Evolutionary conservation across 2,113 vertebrate species (phyloP), one percentile per base, ranked within the genome.

Genomic region (Siniperca chuatsi): DNA sequence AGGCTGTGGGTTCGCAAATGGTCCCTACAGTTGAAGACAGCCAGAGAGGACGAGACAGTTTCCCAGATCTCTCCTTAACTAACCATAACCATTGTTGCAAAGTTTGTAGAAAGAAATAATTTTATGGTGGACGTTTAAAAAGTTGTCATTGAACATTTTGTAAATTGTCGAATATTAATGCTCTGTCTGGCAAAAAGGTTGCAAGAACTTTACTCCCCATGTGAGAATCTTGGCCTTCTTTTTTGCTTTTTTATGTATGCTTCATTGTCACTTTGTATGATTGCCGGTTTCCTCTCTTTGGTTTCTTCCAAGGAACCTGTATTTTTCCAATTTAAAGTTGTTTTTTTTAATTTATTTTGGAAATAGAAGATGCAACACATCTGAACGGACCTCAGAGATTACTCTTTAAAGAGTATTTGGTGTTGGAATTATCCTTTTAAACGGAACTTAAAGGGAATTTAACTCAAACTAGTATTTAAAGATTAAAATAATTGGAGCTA

Each of bases 401-500:
- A 9, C 20, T 25, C 29, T 66, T 65, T 46, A 71, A 70, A 71
- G 48, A 57, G 21, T n/a, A 35, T 23, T 58, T 60, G 33, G 16
- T 61, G 61, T 46, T 33, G 20, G 29, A 82, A 75, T 48, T 3
- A 33, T 68, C 29, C 9, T 46, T 37, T 33, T 33, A 40, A 81
- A 66, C 4, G 9, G 9, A 60, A 67, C 18, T 79, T 42, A 23
- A 25, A 21, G 16, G 5, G 18, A 50, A 79, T 75, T 50, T 20
- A 35, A 55, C 13, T 52, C n/a, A 75, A 79, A 57, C 69, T 71
- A 10, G 57, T 52, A 50, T 65, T 87, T 64, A 66, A 76, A 64
- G 8, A 61, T 72, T 72, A 60, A 35, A 72, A 66, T 76, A 60
- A 72, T 46, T 66, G 33, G 25, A 61, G 37, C 10, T 54, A 6